These are phyloP conservation scores for Leucopsar rothschildi DNA, from an alignment of 2,113 vertebrate genomes.

Conservation along the genomic window DNA sequence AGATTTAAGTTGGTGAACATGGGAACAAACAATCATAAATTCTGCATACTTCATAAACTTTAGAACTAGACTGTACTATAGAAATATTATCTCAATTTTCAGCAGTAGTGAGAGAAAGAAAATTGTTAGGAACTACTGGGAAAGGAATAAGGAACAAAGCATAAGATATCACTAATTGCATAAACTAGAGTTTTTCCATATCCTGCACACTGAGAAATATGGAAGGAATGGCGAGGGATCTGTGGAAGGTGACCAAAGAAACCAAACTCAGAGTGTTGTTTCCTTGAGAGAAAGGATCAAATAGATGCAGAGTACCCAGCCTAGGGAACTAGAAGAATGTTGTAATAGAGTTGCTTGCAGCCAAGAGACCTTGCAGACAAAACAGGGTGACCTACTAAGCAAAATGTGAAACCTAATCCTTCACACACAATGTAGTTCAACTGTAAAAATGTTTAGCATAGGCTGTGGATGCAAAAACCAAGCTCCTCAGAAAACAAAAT, in stretches of 20 bases:
- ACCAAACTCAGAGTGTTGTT: neutral
- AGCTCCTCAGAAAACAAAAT: neutral
- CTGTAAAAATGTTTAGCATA: neutral
- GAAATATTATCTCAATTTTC: neutral
- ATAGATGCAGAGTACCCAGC: neutral
- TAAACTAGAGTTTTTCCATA: neutral
- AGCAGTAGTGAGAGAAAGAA: neutral
- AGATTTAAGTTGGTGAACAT: neutral
- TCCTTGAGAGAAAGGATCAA: neutral
- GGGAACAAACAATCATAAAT: neutral
- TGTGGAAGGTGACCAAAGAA: neutral
- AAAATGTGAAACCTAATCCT: neutral
- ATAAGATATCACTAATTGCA: neutral
- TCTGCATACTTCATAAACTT: neutral
- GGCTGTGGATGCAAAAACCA: neutral
- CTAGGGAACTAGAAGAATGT: neutral
- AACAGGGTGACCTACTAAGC: neutral
- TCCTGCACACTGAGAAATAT: neutral
- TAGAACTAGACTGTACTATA: neutral
- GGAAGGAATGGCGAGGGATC: neutral
- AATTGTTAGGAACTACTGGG: neutral
- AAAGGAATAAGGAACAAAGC: neutral
- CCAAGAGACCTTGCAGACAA: neutral
- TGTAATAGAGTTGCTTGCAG: neutral
- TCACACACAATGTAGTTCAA: neutral